A percentile compares a stretch with the other conserved stretches of the same genome.
Conservation (phyloP, 2,113 vertebrate species). For the Clupea harengus region DNA sequence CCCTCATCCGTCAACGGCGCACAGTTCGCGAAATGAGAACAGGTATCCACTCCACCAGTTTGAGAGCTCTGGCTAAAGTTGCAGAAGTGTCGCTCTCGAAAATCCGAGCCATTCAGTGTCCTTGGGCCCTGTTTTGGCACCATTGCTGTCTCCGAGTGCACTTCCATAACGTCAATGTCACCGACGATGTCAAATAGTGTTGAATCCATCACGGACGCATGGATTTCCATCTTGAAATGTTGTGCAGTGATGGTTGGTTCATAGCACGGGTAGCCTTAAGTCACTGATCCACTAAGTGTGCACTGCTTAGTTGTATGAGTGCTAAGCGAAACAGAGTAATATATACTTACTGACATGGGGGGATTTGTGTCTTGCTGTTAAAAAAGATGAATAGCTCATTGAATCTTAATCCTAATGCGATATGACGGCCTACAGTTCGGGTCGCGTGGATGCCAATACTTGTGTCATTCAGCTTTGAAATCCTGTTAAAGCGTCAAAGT, state of each 20-base stretch:
- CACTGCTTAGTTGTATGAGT: not conserved
- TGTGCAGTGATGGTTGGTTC: not conserved
- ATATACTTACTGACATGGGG: not conserved
- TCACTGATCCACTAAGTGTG: not conserved
- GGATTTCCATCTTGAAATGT: slow-evolving; percentile 62
- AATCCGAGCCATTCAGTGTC: not conserved
- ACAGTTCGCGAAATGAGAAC: not conserved
- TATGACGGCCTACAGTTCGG: slow-evolving; percentile 42
- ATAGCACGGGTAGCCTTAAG: not conserved
- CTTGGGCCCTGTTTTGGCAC: slow-evolving; percentile 49
- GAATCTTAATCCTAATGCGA: slow-evolving; percentile 27
- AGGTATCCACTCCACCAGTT: not conserved
- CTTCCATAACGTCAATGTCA: slow-evolving; percentile 71
- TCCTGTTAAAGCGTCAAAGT: slow-evolving; percentile 68
- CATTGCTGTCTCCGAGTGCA: slow-evolving; percentile 46
- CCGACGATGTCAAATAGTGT: slow-evolving; percentile 71
- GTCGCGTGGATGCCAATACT: slow-evolving; percentile 52
- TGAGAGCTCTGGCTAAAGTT: not conserved
- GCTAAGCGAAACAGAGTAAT: not conserved
- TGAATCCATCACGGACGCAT: slow-evolving; percentile 63
- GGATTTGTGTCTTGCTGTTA: slow-evolving; percentile 5
- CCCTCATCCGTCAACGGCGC: not conserved
- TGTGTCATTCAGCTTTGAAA: slow-evolving; percentile 58
- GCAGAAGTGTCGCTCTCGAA: not conserved
- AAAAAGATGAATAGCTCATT: slow-evolving; percentile 17